Conservation (phyloP, 2,888 invertebrate genomes). For the Serripes groenlandicus region DNA sequence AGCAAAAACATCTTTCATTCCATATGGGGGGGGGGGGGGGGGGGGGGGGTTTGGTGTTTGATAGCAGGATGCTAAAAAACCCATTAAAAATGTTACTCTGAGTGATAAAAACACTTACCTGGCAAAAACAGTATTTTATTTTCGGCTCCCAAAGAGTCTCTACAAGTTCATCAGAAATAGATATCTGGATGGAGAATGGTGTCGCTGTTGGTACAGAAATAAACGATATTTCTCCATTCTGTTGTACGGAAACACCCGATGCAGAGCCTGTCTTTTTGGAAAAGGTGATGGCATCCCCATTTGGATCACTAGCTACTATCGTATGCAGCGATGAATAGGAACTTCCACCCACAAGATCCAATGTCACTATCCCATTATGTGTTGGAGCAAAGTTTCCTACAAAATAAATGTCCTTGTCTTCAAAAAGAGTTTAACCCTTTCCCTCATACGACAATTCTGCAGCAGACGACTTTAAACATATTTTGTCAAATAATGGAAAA, state of each 20-base stretch:
- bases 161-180: conserved; percentile 67
- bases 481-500: too few species aligned
- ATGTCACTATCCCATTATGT: conserved; percentile 48
- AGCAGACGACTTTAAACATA: too few species aligned
- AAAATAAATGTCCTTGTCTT: too few species aligned
- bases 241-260: conserved; percentile 54
- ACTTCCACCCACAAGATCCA: conserved; percentile 61
- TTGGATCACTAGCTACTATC: conserved; percentile 63
- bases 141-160: conserved; percentile 64
- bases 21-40: too few species aligned
- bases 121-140: conserved; percentile 71
- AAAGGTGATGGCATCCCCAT: conserved; percentile 68
- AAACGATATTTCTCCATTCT: conserved; percentile 60
- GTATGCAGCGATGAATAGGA: conserved; percentile 55
- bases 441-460: too few species aligned
- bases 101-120: too few species aligned
- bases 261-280: conserved; percentile 48
- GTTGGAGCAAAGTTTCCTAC: conserved; percentile 22
- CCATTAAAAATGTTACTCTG: too few species aligned
- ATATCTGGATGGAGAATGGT: conserved; percentile 55
- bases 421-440: too few species aligned
- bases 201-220: conserved; percentile 50
- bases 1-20: too few species aligned
- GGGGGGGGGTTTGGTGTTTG: too few species aligned
- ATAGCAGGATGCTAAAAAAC: too few species aligned